A percentile compares a stretch with the other conserved stretches of the same genome.
Evolutionary conservation across 2,113 vertebrate species (phyloP).

Genomic region (Coryphaenoides rupestris): DNA sequence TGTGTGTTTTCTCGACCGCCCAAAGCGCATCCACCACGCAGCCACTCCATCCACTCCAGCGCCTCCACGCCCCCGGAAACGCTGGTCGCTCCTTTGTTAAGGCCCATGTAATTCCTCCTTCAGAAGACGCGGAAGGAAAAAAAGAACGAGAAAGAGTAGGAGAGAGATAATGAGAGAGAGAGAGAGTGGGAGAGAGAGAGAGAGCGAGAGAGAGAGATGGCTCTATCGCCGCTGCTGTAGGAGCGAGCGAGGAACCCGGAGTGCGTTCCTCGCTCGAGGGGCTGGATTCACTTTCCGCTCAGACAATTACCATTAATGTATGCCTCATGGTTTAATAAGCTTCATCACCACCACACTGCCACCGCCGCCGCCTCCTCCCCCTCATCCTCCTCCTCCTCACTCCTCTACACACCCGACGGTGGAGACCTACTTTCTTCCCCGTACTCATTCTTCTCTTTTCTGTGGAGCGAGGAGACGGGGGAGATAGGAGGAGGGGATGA

Average conservation of each 20-base stretch:
- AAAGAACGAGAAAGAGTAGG: no score
- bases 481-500: conserved; percentile 48
- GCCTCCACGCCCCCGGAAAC: no score
- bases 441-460: no score
- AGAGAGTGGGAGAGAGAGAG: background rate
- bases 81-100: no score
- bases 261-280: conserved; percentile 53
- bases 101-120: no score
- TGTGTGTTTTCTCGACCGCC: no score
- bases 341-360: conserved; percentile 45
- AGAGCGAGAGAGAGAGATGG: conserved; percentile 35
- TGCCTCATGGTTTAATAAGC: conserved; percentile 71
- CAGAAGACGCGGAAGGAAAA: no score
- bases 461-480: background rate
- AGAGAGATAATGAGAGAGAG: background rate
- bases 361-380: conserved; percentile 30
- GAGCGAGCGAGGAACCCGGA: background rate
- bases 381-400: conserved; percentile 36
- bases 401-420: conserved; percentile 14
- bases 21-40: no score
- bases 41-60: no score
- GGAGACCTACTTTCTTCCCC: no score
- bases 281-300: conserved; percentile 49
- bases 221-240: conserved; percentile 27
- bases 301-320: conserved; percentile 75